These are phyloP conservation scores for Caenorhabditis becei DNA, from an alignment of 2,888 invertebrate genomes.

Conservation along the genomic window DNA sequence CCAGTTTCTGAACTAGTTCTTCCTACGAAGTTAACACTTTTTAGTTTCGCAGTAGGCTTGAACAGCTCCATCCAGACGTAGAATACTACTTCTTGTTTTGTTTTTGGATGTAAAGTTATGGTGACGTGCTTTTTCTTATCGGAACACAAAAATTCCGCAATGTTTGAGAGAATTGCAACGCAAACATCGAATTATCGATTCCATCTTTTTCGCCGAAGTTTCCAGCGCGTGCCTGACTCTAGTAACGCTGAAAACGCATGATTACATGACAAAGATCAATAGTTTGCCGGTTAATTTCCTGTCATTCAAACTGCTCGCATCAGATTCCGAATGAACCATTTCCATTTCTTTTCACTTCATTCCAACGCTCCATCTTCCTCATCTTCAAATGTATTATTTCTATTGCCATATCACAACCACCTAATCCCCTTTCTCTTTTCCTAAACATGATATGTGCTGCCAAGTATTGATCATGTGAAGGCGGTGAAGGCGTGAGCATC, in stretches of 20 bases:
- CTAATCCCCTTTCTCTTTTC: conserved; percentile 25
- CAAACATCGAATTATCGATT: conserved; percentile 49
- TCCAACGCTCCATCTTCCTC: not conserved
- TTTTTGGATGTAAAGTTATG: not conserved
- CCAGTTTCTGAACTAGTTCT: conserved; percentile 19
- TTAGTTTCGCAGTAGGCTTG: not conserved
- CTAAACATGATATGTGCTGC: conserved; percentile 1
- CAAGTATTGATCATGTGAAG: conserved; percentile 38
- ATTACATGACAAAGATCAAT: too few relatives aligned
- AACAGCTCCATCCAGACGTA: not conserved
- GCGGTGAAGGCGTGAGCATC: conserved; percentile 19
- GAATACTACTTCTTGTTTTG: not conserved
- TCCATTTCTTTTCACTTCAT: not conserved
- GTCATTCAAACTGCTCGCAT: too few relatives aligned
- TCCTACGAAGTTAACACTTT: not conserved
- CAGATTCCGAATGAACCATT: not conserved
- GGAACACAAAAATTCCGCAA: conserved; percentile 30
- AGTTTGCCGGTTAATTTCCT: too few relatives aligned
- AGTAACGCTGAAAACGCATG: too few relatives aligned
- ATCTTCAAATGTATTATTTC: not conserved
- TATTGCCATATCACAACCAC: not conserved
- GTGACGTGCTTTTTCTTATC: conserved; percentile 15
- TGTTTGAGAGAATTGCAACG: conserved; percentile 20
- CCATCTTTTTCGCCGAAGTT: conserved; percentile 1
- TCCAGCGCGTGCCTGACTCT: not conserved